Evolutionary conservation across 2,113 vertebrate genomes (phyloP).

Genomic region (Atractosteus spatula): DNA sequence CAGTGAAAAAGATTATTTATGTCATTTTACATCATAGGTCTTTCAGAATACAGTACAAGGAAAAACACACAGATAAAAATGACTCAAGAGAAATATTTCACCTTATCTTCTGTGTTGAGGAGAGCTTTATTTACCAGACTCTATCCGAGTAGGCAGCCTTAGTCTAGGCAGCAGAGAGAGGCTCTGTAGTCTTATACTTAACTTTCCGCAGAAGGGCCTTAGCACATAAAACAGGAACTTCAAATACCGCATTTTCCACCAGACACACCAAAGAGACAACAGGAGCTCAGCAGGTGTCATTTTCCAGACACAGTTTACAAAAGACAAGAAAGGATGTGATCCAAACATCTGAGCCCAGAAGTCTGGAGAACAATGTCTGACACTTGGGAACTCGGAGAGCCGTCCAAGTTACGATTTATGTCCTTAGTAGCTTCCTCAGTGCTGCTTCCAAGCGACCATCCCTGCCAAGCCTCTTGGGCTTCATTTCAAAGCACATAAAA

Average conservation of each 20-base stretch:
- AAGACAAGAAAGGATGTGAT: constrained; percentile 46
- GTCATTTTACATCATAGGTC: neutral
- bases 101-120: no score
- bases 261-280: constrained; percentile 56
- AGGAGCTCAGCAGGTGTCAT: constrained; percentile 64
- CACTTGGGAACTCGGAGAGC: constrained; percentile 42
- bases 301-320: constrained; percentile 54
- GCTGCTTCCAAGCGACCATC: constrained; percentile 49
- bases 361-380: constrained; percentile 55
- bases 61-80: neutral
- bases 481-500: constrained; percentile 65
- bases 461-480: constrained; percentile 53
- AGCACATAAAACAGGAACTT: constrained; percentile 49
- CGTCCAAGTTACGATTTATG: constrained; percentile 58
- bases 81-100: no score
- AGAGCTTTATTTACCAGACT: neutral
- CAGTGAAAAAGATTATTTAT: neutral
- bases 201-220: constrained; percentile 39
- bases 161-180: neutral
- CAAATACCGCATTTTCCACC: constrained; percentile 51
- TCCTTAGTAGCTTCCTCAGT: constrained; percentile 49
- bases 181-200: constrained; percentile 47
- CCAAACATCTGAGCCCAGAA: constrained; percentile 50
- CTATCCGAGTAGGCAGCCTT: neutral
- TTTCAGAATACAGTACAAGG: neutral